Conservation (phyloP, 2,797 vertebrate genomes). For the Eulemur mongoz region DNA sequence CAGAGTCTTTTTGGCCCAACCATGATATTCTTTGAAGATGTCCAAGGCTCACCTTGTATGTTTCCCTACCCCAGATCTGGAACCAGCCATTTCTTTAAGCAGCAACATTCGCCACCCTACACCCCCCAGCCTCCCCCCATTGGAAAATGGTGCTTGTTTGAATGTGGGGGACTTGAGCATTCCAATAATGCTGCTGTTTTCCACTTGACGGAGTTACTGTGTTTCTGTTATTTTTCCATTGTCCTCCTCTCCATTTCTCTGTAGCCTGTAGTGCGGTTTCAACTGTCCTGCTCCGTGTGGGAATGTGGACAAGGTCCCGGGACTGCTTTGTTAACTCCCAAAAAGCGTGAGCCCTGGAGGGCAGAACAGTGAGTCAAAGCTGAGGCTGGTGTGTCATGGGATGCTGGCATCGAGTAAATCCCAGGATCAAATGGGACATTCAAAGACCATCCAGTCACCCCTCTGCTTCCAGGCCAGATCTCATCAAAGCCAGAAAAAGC, state of each 20-base stretch:
- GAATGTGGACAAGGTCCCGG: background rate
- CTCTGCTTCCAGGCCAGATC: background rate
- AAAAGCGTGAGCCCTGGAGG: background rate
- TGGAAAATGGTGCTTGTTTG: background rate
- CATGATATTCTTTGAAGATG: background rate
- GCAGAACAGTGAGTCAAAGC: slow-evolving; percentile 2
- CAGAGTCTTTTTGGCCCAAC: background rate
- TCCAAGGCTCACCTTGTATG: background rate
- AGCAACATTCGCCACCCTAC: background rate
- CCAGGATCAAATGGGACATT: background rate
- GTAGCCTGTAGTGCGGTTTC: background rate
- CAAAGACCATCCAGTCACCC: background rate
- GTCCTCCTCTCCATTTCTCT: background rate
- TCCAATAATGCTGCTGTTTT: background rate
- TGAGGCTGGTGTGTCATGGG: background rate
- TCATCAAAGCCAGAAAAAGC: background rate
- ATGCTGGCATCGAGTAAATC: background rate
- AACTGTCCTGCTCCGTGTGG: background rate
- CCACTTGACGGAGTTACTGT: background rate
- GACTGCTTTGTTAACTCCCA: background rate
- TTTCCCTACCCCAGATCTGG: background rate
- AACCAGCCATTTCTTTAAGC: background rate
- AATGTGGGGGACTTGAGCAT: background rate
- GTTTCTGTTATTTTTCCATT: background rate
- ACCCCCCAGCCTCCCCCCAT: background rate